phyloP scores from a whole-genome alignment of 1,140 invertebrate species.

The Argopecten irradians region DNA sequence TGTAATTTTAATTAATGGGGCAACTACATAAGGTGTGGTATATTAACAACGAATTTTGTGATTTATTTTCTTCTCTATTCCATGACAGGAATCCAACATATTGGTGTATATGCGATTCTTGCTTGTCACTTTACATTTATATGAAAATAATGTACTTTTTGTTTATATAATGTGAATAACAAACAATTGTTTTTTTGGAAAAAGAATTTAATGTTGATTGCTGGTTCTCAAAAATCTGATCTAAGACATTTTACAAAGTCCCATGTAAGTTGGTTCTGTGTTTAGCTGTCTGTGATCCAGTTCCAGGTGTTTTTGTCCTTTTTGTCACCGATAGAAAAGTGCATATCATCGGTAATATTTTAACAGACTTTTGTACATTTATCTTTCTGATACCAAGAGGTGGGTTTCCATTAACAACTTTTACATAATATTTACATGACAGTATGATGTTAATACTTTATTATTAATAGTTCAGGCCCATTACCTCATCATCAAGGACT shows the following conservation, averaged over 20 bases:
- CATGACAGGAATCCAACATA: not conserved
- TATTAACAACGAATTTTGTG: conserved; percentile 8
- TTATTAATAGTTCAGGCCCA: not conserved
- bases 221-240: not conserved
- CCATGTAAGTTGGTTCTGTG: not conserved
- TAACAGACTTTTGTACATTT: not conserved
- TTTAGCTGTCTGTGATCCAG: conserved; percentile 9
- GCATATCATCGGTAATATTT: conserved; percentile 18
- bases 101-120: not conserved
- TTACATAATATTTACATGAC: not conserved
- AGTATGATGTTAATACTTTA: not conserved
- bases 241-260: not conserved
- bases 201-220: not conserved
- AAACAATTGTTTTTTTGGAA: not conserved
- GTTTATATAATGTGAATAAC: not conserved
- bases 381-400: not conserved
- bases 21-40: conserved; percentile 15
- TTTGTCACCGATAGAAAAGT: not conserved
- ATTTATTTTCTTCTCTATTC: conserved; percentile 18
- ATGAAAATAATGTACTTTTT: not conserved
- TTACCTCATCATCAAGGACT: not conserved
- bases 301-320: not conserved
- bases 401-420: not conserved
- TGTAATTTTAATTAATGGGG: not conserved
- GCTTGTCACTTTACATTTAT: conserved; percentile 16